These are phyloP conservation scores for Ophioninae sp. DNA, from an alignment of 2,888 invertebrate genomes.

Conservation along the genomic window DNA sequence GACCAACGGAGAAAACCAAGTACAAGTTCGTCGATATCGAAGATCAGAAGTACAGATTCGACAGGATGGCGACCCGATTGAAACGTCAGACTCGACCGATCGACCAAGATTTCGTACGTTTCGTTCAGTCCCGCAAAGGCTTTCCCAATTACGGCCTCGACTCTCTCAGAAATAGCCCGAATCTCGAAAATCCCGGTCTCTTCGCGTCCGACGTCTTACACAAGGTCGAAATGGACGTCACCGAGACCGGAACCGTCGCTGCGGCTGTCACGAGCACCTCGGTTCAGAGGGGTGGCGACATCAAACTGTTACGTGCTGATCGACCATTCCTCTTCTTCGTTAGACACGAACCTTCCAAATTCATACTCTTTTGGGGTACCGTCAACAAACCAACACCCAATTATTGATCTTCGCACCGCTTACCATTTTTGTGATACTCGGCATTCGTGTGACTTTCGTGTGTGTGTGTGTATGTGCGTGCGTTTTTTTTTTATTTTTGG, in stretches of 20 bases:
- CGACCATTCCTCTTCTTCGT: constrained; percentile 90
- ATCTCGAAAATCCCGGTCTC: constrained; percentile 83
- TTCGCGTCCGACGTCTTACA: constrained; percentile 85
- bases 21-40: constrained; percentile 42
- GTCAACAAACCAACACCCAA: constrained; percentile 84
- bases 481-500: constrained; percentile 2
- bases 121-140: constrained; percentile 64
- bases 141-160: constrained; percentile 74
- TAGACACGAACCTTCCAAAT: constrained; percentile 85
- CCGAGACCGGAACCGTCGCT: constrained; percentile 88
- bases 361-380: constrained; percentile 88
- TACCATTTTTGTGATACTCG: not conserved
- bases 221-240: constrained; percentile 85
- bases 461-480: not conserved
- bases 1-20: constrained; percentile 28
- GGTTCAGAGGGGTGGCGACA: constrained; percentile 83
- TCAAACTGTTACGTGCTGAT: constrained; percentile 82
- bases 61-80: constrained; percentile 63
- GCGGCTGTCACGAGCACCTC: constrained; percentile 85
- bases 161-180: constrained; percentile 74
- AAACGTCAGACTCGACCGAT: constrained; percentile 70
- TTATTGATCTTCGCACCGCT: constrained; percentile 53
- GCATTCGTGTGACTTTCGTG: not conserved
- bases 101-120: constrained; percentile 70
- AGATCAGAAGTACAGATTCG: constrained; percentile 54